Evolutionary conservation across 2,113 vertebrate species (phyloP).

Genomic region (Clarias batrachus): DNA sequence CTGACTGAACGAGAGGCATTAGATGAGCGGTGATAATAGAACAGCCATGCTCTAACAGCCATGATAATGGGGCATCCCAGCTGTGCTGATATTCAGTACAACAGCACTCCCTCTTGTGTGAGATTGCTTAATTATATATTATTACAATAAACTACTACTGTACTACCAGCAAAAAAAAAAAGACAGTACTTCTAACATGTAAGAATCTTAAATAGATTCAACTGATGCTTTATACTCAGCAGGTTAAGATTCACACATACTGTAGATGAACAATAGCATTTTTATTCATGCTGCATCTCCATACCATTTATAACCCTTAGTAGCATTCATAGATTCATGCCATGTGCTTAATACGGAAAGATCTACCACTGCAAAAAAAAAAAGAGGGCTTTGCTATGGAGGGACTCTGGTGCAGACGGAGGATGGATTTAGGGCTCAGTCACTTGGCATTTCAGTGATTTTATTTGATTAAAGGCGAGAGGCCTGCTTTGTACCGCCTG

Average conservation of each 20-base stretch:
- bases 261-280: neutral
- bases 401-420: constrained; percentile 52
- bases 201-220: neutral
- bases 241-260: neutral
- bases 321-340: neutral
- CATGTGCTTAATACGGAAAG: neutral
- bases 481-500: constrained; percentile 59
- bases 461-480: constrained; percentile 37
- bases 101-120: too few relatives aligned
- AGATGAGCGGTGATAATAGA: too few relatives aligned
- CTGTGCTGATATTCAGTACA: too few relatives aligned
- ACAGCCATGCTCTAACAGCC: too few relatives aligned
- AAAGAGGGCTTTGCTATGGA: neutral
- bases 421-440: constrained; percentile 32
- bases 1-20: too few relatives aligned
- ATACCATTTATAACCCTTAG: neutral
- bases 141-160: too few relatives aligned
- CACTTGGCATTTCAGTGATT: constrained; percentile 33
- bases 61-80: too few relatives aligned
- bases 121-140: too few relatives aligned
- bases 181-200: neutral
- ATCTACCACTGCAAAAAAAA: neutral
- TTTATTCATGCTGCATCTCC: neutral
- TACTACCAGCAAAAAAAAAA: neutral
- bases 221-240: neutral